Base-by-base conservation (phyloP, 2,113 vertebrate species). In the Phylloscopus trochilus region DNA sequence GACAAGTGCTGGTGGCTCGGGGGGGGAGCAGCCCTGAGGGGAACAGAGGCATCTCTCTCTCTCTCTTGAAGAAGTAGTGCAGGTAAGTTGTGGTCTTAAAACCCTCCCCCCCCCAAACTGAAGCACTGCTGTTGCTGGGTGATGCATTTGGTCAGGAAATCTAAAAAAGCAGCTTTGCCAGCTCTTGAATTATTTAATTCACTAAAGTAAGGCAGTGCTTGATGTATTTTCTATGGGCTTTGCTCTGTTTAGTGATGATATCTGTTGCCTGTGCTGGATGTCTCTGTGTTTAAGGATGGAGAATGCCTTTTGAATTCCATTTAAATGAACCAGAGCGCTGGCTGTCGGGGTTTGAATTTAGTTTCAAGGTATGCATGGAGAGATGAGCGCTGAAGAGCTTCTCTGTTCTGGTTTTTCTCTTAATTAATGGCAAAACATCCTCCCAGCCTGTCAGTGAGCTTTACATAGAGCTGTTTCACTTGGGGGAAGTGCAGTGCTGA, bases 141-240 rank as follows among this genome's bases (percentile, higher is more conserved):
- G 31, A 92, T 91, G 94, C 17, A 0, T 89, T 93, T 77, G 81
- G 67, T 58, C 72, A 68, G 91, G 84, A 84, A 85, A 95, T 35
- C 11, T 56, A 15, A 79, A 79, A 84, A 75, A 80, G 11, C 85
- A 63, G 64, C 89, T 79, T 73, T 66, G 87, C 80, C 69, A 82
- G 94, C 85, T 94, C 93, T 79, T 94, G 52, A 91, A 96, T 94
- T 93, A 95, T 96, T 97, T 86, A 94, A 94, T 94, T 79, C 30
- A 15, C 64, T 74, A 6, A 95, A 95, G 92, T 92, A 53, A 97
- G 75, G 76, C 59, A 88, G 92, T 24, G 76, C 90, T 94, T 91
- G 86, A 92, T 95, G 87, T 43, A 22, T 93, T 96, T 93, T 37
- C 73, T 47, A 4, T 46, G 81, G 51, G 90, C 79, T 96, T 77